These are phyloP conservation scores for Crepidodera aurea DNA, from an alignment of 2,888 invertebrate genomes.

Conservation along the genomic window DNA sequence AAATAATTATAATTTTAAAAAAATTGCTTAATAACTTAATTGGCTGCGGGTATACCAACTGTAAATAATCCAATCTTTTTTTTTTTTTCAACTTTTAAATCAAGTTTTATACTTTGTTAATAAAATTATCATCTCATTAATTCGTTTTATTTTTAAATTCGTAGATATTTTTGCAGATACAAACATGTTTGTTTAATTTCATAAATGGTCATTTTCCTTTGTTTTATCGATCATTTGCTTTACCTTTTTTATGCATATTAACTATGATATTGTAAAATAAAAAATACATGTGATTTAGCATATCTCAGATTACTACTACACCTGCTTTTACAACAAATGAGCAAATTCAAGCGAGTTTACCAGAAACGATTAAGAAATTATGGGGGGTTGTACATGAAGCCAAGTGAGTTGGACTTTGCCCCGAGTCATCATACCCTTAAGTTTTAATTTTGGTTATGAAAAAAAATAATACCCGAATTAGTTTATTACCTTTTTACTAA, in stretches of 20 bases:
- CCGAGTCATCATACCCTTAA: background rate
- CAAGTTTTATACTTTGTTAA: slow-evolving; percentile 21
- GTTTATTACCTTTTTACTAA: background rate
- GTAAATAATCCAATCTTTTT: slow-evolving; percentile 3
- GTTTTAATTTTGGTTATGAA: background rate
- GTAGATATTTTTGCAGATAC: too few relatives aligned
- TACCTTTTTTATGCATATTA: too few relatives aligned
- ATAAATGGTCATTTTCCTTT: too few relatives aligned
- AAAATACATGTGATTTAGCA: slow-evolving; percentile 39
- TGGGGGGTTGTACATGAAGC: slow-evolving; percentile 48
- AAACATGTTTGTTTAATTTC: too few relatives aligned
- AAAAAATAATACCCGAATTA: background rate
- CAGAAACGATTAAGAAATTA: slow-evolving; percentile 49
- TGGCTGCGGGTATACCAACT: slow-evolving; percentile 30
- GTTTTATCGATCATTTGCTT: too few relatives aligned
- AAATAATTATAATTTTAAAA: slow-evolving; percentile 33
- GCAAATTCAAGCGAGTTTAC: slow-evolving; percentile 46
- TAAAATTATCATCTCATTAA: slow-evolving; percentile 14
- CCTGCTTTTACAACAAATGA: slow-evolving; percentile 50
- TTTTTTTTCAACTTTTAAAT: slow-evolving; percentile 5
- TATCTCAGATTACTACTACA: slow-evolving; percentile 46
- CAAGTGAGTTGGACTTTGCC: slow-evolving; percentile 43
- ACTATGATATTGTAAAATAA: background rate
- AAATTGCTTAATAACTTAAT: slow-evolving; percentile 36
- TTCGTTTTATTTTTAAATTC: slow-evolving; percentile 22